phyloP scores from a whole-genome alignment of 2,888 invertebrate genomes.

The Chloromyia formosa region DNA sequence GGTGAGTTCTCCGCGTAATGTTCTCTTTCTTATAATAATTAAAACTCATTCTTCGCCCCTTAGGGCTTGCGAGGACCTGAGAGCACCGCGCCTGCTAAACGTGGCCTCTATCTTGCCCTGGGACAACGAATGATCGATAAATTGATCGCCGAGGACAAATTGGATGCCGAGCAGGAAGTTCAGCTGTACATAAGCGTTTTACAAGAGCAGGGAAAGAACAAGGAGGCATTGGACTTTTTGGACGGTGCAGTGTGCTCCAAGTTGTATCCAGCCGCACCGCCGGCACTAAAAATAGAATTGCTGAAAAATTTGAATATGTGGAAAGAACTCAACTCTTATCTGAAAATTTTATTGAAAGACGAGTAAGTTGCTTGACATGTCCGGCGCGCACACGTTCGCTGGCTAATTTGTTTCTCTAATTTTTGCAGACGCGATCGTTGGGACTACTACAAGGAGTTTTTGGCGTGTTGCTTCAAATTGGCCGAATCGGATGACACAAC shows the following conservation, averaged over 20 bases:
- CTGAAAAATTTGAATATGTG: conserved; percentile 78
- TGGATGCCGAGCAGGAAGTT: conserved; percentile 94
- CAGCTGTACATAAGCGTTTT: conserved; percentile 89
- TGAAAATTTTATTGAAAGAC: conserved; percentile 77
- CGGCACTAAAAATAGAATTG: conserved; percentile 78
- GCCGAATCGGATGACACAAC: conserved; percentile 52
- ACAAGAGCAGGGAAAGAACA: conserved; percentile 80
- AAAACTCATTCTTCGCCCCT: too few relatives aligned
- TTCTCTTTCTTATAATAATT: too few relatives aligned
- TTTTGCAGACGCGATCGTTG: conserved; percentile 72
- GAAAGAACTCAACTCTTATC: conserved; percentile 76
- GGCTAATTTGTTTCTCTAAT: neutral
- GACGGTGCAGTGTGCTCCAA: conserved; percentile 77
- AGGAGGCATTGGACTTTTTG: conserved; percentile 83
- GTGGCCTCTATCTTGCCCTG: conserved; percentile 79
- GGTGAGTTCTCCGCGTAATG: conserved; percentile 64
- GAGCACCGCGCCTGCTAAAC: conserved; percentile 67
- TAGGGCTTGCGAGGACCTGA: conserved; percentile 65
- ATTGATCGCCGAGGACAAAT: conserved; percentile 83
- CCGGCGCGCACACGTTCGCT: neutral
- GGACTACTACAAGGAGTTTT: conserved; percentile 78
- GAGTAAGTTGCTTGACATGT: conserved; percentile 67
- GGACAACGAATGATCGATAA: conserved; percentile 96
- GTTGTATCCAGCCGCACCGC: conserved; percentile 73
- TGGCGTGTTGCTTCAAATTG: conserved; percentile 75